phyloP scores from a whole-genome alignment of 2,113 vertebrate genomes.

The Trachemys scripta region DNA sequence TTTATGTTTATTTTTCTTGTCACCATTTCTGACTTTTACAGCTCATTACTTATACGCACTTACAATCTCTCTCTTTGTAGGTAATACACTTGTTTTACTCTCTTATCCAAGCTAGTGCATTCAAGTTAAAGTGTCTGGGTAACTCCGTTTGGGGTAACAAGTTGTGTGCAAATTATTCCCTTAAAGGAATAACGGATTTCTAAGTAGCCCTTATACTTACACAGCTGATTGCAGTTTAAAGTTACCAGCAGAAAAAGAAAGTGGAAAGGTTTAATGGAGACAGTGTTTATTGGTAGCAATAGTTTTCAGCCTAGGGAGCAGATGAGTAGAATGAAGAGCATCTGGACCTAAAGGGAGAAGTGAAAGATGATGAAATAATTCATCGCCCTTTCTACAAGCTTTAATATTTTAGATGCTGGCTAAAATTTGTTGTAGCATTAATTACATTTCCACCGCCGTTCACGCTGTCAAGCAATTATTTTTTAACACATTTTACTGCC shows the following conservation, averaged over 20 bases:
- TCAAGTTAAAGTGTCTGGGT: neutral
- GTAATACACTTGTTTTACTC: neutral
- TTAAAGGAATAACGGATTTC: neutral
- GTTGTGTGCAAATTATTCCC: neutral
- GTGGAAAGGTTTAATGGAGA: conserved; percentile 1
- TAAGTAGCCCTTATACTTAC: neutral
- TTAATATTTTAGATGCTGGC: neutral
- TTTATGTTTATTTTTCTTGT: neutral
- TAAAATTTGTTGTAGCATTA: neutral
- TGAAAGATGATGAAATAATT: neutral
- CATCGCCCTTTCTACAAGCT: neutral
- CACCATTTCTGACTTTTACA: neutral
- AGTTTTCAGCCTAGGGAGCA: neutral
- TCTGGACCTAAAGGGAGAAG: neutral
- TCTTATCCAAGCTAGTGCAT: neutral
- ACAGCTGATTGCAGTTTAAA: neutral
- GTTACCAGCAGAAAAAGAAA: neutral
- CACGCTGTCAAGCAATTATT: neutral
- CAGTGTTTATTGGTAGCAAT: neutral
- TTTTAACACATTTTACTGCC: neutral
- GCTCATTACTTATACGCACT: neutral
- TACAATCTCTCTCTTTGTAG: neutral
- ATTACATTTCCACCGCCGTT: neutral
- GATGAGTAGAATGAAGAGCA: neutral
- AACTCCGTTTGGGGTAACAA: neutral